Evolutionary conservation across 2,113 vertebrate species (phyloP).

Genomic region (Rhipidura dahli): DNA sequence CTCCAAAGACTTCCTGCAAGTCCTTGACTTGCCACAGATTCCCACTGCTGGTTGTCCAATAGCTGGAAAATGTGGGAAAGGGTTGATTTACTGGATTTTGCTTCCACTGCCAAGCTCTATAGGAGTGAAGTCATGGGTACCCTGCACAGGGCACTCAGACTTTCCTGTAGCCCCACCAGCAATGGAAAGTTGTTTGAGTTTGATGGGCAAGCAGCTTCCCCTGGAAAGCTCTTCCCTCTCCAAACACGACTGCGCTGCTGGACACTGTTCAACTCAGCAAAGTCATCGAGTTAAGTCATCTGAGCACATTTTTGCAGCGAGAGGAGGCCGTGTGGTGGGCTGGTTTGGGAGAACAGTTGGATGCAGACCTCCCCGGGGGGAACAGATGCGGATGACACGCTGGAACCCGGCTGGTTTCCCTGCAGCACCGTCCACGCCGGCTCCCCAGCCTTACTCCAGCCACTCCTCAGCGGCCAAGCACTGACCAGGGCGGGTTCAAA

Average conservation of each 20-base stretch:
- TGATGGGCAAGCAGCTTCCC: constrained; percentile 53
- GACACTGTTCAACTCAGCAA: constrained; percentile 65
- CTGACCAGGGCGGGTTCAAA: neutral
- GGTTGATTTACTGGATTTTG: constrained; percentile 9
- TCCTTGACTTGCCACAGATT: neutral
- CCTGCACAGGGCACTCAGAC: constrained; percentile 18
- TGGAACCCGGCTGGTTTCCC: neutral
- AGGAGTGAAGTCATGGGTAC: constrained; percentile 50
- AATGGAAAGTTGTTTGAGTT: constrained; percentile 59
- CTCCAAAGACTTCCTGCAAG: neutral
- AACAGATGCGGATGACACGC: constrained; percentile 58
- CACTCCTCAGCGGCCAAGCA: rapidly evolving
- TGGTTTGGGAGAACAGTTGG: constrained; percentile 57
- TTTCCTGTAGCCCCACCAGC: constrained; percentile 48
- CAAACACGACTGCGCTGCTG: constrained; percentile 71
- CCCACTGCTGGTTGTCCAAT: neutral
- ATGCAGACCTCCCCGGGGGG: constrained; percentile 54
- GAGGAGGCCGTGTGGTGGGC: constrained; percentile 48
- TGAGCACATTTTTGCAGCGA: constrained; percentile 56
- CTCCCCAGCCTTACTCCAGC: neutral
- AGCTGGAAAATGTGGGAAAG: neutral
- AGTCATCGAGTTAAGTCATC: constrained; percentile 71
- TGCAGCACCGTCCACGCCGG: neutral
- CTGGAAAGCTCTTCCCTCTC: constrained; percentile 53
- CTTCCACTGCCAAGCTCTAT: constrained; percentile 36